A percentile compares a stretch with the other conserved stretches of the same genome.
Conservation (phyloP, 2,113 vertebrate species). For the Chunga burmeisteri region DNA sequence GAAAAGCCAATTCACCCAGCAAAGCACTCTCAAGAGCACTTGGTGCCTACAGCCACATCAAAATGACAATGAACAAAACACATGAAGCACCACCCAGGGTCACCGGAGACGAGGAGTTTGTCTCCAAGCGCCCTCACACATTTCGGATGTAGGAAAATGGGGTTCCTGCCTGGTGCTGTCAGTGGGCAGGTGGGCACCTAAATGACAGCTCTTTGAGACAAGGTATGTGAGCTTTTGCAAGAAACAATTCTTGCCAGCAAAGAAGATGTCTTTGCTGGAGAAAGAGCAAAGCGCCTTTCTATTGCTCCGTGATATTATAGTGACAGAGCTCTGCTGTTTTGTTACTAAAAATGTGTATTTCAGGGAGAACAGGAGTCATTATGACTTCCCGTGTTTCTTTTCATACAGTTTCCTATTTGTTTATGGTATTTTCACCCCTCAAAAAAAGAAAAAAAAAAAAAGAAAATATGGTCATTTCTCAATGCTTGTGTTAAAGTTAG, state of each 20-base stretch:
- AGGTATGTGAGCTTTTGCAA: not conserved
- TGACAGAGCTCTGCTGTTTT: not conserved
- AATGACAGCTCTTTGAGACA: not conserved
- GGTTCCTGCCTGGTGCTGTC: not conserved
- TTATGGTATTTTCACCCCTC: not conserved
- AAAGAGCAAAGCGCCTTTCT: not conserved
- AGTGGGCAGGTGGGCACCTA: not conserved
- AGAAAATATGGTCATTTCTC: not conserved
- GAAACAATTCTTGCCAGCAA: not conserved
- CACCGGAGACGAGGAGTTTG: not conserved
- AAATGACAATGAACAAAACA: not conserved
- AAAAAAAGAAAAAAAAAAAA: not conserved
- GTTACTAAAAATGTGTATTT: not conserved
- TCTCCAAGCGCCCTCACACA: not conserved
- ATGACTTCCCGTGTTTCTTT: not conserved
- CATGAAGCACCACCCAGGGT: not conserved
- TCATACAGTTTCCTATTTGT: not conserved
- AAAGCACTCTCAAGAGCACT: not conserved
- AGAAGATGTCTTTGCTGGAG: not conserved
- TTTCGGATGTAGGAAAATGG: not conserved
- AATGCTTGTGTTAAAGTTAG: not conserved
- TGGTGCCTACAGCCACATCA: not conserved
- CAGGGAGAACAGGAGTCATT: not conserved
- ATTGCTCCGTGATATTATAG: not conserved
- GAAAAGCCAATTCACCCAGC: not conserved